Evolutionary conservation across 1,140 invertebrate genomes (phyloP).

Genomic region (Dryas iulia): DNA sequence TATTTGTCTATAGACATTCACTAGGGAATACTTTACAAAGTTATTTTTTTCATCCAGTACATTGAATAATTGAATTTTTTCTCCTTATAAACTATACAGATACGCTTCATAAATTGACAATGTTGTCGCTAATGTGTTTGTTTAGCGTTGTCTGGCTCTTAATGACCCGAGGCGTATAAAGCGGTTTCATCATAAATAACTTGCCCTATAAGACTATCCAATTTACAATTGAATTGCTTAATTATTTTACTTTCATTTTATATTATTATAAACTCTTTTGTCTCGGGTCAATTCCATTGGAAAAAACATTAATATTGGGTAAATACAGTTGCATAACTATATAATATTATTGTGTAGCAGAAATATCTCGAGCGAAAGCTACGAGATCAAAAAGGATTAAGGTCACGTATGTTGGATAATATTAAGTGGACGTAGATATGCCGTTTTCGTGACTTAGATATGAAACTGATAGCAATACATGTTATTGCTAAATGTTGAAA

Average conservation of each 20-base stretch:
- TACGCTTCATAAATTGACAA: slow-evolving; percentile 45
- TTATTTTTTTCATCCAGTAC: slow-evolving; percentile 37
- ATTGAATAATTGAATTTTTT: slow-evolving; percentile 47
- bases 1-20: slow-evolving; percentile 35
- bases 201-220: slow-evolving; percentile 10
- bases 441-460: slow-evolving; percentile 67
- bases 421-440: slow-evolving; percentile 64
- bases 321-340: slow-evolving; percentile 29
- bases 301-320: slow-evolving; percentile 16
- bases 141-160: slow-evolving; percentile 26
- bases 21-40: slow-evolving; percentile 46
- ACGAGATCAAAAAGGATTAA: slow-evolving; percentile 60
- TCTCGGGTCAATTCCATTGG: slow-evolving; percentile 1
- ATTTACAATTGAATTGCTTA: slow-evolving; percentile 25
- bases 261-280: neutral
- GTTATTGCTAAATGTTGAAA: slow-evolving; percentile 36
- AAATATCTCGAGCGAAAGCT: slow-evolving; percentile 53
- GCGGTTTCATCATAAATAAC: slow-evolving; percentile 18
- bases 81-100: slow-evolving; percentile 16
- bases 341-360: slow-evolving; percentile 36
- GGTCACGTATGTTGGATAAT: slow-evolving; percentile 71
- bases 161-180: slow-evolving; percentile 30
- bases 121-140: slow-evolving; percentile 35
- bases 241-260: slow-evolving; percentile 20
- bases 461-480: slow-evolving; percentile 41